Evolutionary conservation across 2,888 invertebrate genomes (phyloP), one percentile per base, ranked within the genome.

Genomic region (Leistus spinibarbis): DNA sequence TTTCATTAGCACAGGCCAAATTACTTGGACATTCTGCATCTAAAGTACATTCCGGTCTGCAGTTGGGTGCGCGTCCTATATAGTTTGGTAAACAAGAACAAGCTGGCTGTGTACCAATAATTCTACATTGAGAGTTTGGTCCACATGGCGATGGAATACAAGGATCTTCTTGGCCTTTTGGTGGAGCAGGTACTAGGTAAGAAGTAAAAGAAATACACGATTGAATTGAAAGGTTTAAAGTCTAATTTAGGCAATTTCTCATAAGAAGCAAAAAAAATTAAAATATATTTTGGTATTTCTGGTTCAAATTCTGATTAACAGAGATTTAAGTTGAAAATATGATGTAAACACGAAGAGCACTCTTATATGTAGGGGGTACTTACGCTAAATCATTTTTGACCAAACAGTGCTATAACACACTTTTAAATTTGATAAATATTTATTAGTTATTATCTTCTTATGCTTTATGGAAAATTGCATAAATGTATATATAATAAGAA

Each of bases 111-210:
- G 91, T 90, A 72, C 93, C 93, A 78, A 95, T 91, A 64, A 93
- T 90, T 78, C 92, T 90, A 82, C 95, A 95, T 83, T 93, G 91
- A 3, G 95, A 93, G 82, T 95, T 91, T 0, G 94, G 93, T 71
- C 95, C 95, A 83, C 95, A 95, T 0, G 95, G 95, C 78, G 93
- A 93, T 13, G 95, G 94, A 65, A 89, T 86, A 83, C 95, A 95
- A 27, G 94, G 94, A 82, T 93, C 91, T 77, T 85, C 86, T 60
- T 84, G 82, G 77, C 83, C 83, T 79, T 82, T 83, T 69, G 85
- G 81, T 68, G 85, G 83, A 75, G 85, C 81, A 54, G 85, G 84
- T 78, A 87, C 87, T 82, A 86, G 83, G 13, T 13, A 40, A 40
- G 13, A 0, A 40, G 13, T 5, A 40, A 4, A 40, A 40, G 3